Conservation (phyloP, 30 jellyfish, hydroid and myxozoan species). For the Turritopsis dohrnii region DNA sequence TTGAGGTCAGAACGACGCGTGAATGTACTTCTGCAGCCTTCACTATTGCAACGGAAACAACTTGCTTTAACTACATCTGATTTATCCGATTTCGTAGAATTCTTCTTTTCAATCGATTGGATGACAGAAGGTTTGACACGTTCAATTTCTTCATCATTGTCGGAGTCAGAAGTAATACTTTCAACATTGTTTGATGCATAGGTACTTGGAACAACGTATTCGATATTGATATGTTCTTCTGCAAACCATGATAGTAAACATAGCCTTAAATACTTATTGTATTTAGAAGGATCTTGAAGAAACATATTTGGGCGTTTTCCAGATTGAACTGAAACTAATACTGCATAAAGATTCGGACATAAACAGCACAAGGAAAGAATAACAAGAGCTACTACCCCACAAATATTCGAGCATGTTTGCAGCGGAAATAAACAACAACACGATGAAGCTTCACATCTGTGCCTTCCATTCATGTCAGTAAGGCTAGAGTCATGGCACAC, state of each 20-base stretch:
- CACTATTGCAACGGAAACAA: neutral
- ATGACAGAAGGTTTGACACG: neutral
- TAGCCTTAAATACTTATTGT: neutral
- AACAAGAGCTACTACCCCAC: constrained; percentile 11
- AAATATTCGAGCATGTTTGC: neutral
- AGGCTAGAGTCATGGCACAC: neutral
- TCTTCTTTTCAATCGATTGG: neutral
- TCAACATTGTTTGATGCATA: neutral
- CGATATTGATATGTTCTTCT: neutral
- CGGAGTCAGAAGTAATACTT: neutral
- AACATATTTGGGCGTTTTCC: neutral
- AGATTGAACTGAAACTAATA: constrained; percentile 36
- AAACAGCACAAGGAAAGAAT: neutral
- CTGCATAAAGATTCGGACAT: neutral
- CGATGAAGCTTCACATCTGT: neutral
- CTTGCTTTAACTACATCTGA: neutral
- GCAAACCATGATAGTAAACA: neutral
- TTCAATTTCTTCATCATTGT: neutral
- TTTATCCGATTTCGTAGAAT: neutral
- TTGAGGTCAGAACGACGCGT: neutral
- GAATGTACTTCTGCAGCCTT: neutral
- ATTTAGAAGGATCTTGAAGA: neutral
- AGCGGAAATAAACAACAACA: neutral
- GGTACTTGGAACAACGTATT: neutral
- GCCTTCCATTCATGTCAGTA: neutral